A percentile compares a stretch with the other conserved stretches of the same genome.
Conservation (phyloP, 2,113 vertebrate species). For the Colistium nudipinnis region DNA sequence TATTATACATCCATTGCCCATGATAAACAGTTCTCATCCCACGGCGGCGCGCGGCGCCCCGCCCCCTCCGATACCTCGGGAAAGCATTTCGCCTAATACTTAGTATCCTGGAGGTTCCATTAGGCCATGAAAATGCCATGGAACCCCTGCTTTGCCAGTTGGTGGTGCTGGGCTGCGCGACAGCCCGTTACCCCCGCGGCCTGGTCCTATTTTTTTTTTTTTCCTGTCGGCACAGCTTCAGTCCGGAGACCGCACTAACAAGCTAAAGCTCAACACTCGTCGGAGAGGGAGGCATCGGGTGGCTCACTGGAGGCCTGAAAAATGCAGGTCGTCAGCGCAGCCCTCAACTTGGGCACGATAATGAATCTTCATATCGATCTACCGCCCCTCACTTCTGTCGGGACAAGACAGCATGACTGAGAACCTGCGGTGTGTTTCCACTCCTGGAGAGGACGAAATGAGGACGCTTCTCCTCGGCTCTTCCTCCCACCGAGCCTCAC, state of each 20-base stretch:
- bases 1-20: neutral
- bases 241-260: constrained; percentile 73
- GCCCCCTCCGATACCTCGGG: constrained; percentile 18
- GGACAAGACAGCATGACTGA: constrained; percentile 50
- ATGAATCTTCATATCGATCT: constrained; percentile 75
- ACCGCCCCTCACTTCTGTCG: constrained; percentile 51
- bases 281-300: constrained; percentile 56
- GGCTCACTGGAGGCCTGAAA: constrained; percentile 68
- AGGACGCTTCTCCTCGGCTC: constrained; percentile 29
- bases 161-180: constrained; percentile 46
- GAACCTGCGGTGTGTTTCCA: constrained; percentile 34
- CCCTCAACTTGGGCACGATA: constrained; percentile 73
- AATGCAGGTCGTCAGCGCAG: constrained; percentile 65
- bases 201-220: constrained; percentile 67
- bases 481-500: constrained; percentile 41
- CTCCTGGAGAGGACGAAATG: constrained; percentile 33
- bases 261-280: constrained; percentile 61
- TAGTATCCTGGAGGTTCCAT: constrained; percentile 27
- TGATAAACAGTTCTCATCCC: constrained; percentile 10
- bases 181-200: constrained; percentile 50
- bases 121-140: constrained; percentile 11
- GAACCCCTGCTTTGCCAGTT: constrained; percentile 29
- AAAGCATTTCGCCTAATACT: constrained; percentile 36
- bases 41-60: neutral
- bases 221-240: constrained; percentile 61